phyloP scores from a whole-genome alignment of 2,113 vertebrate species.

The Pituophis catenifer region DNA sequence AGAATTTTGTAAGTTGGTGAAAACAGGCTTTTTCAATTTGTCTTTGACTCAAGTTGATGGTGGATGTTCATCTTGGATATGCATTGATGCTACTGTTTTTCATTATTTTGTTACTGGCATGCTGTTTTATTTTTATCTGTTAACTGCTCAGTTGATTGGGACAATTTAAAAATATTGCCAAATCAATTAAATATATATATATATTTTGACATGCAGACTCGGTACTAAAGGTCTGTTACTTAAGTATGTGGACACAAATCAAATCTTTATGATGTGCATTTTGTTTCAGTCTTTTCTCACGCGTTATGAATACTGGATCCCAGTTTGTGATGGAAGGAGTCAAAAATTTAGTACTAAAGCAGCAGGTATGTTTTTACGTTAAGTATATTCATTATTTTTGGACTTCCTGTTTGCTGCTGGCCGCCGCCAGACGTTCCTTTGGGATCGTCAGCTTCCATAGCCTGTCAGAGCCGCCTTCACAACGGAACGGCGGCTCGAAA shows the following conservation, averaged over 20 bases:
- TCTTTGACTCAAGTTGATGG: neutral
- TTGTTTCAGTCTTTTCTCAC: constrained; percentile 85
- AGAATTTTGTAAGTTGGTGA: neutral
- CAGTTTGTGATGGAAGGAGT: constrained; percentile 99
- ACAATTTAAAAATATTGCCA: neutral
- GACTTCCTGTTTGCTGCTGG: no score
- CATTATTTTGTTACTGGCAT: neutral
- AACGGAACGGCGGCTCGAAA: no score
- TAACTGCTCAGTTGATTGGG: neutral
- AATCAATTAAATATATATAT: neutral
- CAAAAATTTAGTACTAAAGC: constrained; percentile 96
- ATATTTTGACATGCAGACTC: neutral
- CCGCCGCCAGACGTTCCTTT: no score
- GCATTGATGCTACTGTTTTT: neutral
- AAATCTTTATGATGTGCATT: neutral
- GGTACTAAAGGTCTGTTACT: neutral
- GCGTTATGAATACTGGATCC: constrained; percentile 97
- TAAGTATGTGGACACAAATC: neutral
- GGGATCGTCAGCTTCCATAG: no score
- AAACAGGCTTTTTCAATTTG: neutral
- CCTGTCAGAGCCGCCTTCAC: no score
- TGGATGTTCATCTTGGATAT: neutral
- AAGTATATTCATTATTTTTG: neutral
- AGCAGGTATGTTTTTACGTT: constrained; percentile 81
- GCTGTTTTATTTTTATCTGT: neutral